These are phyloP conservation scores for Miltochrista miniata DNA, from an alignment of 2,888 invertebrate genomes.

Conservation along the genomic window DNA sequence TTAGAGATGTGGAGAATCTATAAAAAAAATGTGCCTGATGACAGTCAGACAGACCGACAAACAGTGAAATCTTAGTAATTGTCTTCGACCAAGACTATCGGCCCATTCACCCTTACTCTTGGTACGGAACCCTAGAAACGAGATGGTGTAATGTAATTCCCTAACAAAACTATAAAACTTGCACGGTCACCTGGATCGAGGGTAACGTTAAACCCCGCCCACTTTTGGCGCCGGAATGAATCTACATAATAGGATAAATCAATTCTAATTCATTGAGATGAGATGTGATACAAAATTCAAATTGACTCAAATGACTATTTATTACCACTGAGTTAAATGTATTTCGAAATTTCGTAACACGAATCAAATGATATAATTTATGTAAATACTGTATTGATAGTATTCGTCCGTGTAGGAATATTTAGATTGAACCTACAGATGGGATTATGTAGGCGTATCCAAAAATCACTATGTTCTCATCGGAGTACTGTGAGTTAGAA, in stretches of 20 bases:
- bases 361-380: conserved; percentile 33
- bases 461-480: conserved; percentile 49
- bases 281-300: conserved; percentile 9
- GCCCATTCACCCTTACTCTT: too few species aligned
- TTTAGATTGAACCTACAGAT: conserved; percentile 21
- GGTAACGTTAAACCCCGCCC: not conserved
- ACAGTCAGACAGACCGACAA: too few species aligned
- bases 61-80: too few species aligned
- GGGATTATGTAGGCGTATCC: conserved; percentile 40
- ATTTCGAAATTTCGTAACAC: conserved; percentile 32
- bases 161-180: too few species aligned
- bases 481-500: conserved; percentile 24
- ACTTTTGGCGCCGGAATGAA: not conserved
- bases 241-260: not conserved
- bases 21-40: too few species aligned
- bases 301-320: conserved; percentile 25
- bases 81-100: too few species aligned
- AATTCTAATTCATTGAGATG: conserved; percentile 10
- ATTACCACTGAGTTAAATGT: conserved; percentile 23
- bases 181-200: not conserved
- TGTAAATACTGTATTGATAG: conserved; percentile 35
- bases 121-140: too few species aligned
- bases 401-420: conserved; percentile 29
- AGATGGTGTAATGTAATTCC: too few species aligned
- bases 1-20: too few species aligned